Conservation (phyloP, 2,113 vertebrate genomes). For the Xyrauchen texanus region DNA sequence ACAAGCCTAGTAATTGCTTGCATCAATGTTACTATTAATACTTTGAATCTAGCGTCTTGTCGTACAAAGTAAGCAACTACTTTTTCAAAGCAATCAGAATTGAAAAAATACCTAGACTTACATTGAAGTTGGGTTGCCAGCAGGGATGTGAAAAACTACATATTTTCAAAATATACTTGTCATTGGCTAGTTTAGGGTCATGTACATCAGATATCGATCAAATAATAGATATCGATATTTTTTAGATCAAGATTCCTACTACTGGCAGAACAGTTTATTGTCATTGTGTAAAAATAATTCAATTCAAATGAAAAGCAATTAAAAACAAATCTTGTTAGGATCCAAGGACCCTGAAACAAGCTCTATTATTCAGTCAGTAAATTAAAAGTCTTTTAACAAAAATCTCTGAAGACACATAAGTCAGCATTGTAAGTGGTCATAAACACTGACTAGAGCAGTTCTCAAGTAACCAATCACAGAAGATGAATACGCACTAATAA, state of each 20-base stretch:
- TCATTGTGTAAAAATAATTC: not conserved
- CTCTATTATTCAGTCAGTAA: conserved; percentile 2
- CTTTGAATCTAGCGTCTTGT: no score
- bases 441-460: conserved; percentile 7
- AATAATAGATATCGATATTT: not conserved
- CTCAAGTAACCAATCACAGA: not conserved
- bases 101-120: no score
- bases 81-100: no score
- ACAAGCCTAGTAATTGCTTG: no score
- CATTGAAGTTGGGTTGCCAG: no score
- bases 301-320: not conserved
- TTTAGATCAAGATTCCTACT: not conserved
- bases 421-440: conserved; percentile 24
- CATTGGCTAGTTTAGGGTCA: no score
- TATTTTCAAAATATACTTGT: no score
- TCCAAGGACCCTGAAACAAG: conserved; percentile 17
- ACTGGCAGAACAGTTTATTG: not conserved
- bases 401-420: not conserved
- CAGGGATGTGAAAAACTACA: no score
- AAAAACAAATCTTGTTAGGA: not conserved
- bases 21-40: no score
- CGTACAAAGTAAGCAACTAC: no score
- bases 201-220: no score
- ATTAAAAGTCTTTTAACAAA: conserved; percentile 6
- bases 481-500: not conserved